phyloP scores from a whole-genome alignment of 1,140 invertebrate species.

The Drosophila tropicalis region DNA sequence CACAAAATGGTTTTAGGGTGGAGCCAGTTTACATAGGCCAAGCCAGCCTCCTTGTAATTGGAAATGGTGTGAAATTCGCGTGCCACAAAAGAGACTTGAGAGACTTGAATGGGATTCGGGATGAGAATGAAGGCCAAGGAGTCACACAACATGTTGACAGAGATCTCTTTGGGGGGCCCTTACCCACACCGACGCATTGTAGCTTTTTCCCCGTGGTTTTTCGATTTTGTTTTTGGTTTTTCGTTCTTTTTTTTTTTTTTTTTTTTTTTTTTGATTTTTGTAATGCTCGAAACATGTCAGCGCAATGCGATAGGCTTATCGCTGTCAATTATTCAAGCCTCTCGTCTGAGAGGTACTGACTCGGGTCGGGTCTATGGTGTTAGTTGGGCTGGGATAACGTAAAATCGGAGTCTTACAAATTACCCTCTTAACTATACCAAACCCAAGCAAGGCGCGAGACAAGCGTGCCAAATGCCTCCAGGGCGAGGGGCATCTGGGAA shows the following conservation, averaged over 20 bases:
- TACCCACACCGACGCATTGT: conserved; percentile 23
- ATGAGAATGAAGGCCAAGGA: conserved; percentile 3
- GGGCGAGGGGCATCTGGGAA: neutral
- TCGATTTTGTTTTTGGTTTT: conserved; percentile 31
- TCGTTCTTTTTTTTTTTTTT: conserved; percentile 42
- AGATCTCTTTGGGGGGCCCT: conserved; percentile 20
- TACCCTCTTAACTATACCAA: conserved; percentile 78
- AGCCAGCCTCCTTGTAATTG: conserved; percentile 59
- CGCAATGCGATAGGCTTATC: conserved; percentile 79
- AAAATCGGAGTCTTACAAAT: conserved; percentile 64
- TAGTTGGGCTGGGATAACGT: neutral
- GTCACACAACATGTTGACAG: conserved; percentile 10
- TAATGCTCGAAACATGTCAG: conserved; percentile 80
- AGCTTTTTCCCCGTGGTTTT: conserved; percentile 28
- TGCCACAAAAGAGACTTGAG: conserved; percentile 40
- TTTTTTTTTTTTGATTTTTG: conserved; percentile 41
- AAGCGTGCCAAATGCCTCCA: neutral
- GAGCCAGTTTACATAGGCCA: conserved; percentile 79
- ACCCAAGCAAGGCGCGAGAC: conserved; percentile 37
- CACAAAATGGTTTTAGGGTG: conserved; percentile 81
- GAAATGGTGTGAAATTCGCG: conserved; percentile 81
- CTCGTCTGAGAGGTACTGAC: conserved; percentile 5
- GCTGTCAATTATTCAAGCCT: conserved; percentile 74
- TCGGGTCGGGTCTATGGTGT: neutral
- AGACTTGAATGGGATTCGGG: conserved; percentile 10